These are phyloP conservation scores for Festucalex cinctus DNA, from an alignment of 2,113 vertebrate genomes.

Conservation along the genomic window DNA sequence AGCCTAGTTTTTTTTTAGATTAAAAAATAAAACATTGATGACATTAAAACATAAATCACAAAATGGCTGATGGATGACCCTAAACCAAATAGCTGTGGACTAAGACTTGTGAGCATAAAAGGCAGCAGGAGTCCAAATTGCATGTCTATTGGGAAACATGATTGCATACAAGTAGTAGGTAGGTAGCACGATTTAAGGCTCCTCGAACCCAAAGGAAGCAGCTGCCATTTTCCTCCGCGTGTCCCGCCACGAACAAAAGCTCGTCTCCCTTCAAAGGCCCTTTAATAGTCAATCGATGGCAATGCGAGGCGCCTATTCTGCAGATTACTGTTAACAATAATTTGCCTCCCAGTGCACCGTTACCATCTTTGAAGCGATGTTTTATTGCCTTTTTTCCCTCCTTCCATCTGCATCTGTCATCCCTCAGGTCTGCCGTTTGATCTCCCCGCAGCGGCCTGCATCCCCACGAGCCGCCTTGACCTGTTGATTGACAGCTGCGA, in stretches of 20 bases:
- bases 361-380: conserved; percentile 73
- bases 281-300: conserved; percentile 75
- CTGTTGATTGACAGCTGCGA: conserved; percentile 79
- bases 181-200: conserved; percentile 56
- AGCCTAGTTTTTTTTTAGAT: too few relatives aligned
- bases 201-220: conserved; percentile 20
- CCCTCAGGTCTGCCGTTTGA: conserved; percentile 72
- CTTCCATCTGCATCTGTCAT: conserved; percentile 72
- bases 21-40: too few relatives aligned
- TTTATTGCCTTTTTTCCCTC: conserved; percentile 64
- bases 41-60: too few relatives aligned
- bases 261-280: conserved; percentile 64
- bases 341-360: conserved; percentile 70
- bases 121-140: conserved; percentile 52
- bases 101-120: not conserved
- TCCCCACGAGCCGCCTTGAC: conserved; percentile 72
- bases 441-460: conserved; percentile 66
- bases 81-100: not conserved
- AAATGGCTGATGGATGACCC: too few relatives aligned
- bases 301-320: conserved; percentile 68
- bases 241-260: conserved; percentile 65
- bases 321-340: conserved; percentile 75
- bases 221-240: conserved; percentile 58
- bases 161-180: conserved; percentile 51
- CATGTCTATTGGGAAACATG: conserved; percentile 58